phyloP scores from a whole-genome alignment of 2,113 vertebrate species.

The Tragelaphus scriptus region DNA sequence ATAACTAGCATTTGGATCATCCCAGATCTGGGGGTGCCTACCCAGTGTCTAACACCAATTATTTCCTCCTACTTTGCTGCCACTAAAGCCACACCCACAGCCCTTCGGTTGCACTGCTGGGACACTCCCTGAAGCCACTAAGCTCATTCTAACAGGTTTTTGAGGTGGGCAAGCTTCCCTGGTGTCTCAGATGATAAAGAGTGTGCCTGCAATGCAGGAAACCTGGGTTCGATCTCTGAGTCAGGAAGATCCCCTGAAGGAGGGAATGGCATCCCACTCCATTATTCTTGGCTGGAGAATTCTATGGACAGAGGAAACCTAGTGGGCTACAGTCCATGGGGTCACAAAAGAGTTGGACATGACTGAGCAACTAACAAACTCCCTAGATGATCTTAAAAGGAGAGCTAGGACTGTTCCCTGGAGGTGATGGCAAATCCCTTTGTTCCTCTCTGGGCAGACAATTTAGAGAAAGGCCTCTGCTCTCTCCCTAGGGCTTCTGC shows the following conservation, averaged over 20 bases:
- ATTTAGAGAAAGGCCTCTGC: not conserved
- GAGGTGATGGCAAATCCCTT: not conserved
- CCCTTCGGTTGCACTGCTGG: not conserved
- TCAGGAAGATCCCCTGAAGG: not conserved
- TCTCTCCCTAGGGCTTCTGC: not conserved
- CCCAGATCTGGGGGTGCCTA: not conserved
- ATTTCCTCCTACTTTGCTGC: not conserved
- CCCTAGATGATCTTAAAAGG: not conserved
- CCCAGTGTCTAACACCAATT: not conserved
- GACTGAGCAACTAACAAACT: not conserved
- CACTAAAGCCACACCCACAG: not conserved
- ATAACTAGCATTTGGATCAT: not conserved
- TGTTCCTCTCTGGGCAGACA: not conserved
- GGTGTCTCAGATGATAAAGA: not conserved
- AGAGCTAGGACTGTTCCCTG: not conserved
- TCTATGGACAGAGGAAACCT: not conserved
- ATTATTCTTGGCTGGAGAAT: not conserved
- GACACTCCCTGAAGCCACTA: not conserved
- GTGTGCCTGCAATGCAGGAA: not conserved
- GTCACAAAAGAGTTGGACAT: not conserved
- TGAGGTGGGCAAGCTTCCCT: not conserved
- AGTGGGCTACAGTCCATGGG: not conserved
- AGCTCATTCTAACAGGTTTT: not conserved
- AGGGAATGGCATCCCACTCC: not conserved
- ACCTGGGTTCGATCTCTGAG: not conserved